Percentiles rank a stretch among this genome's conserved stretches.
phyloP scores from a whole-genome alignment of 2,797 vertebrate species.

The Trachops cirrhosus region DNA sequence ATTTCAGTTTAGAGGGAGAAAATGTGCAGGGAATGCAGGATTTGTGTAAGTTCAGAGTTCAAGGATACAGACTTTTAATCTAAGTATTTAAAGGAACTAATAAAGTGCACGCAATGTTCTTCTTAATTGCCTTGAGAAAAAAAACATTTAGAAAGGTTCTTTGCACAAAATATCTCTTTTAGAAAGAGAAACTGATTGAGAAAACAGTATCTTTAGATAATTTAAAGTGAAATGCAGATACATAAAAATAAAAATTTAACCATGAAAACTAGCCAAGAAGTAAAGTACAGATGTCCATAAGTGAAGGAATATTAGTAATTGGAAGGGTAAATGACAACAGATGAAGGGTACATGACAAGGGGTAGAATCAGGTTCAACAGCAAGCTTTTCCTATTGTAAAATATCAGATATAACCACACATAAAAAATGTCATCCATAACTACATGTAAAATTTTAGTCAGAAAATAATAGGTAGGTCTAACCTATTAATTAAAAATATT shows the following conservation, averaged over 20 bases:
- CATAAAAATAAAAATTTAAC: not conserved
- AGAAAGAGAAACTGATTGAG: constrained; percentile 44
- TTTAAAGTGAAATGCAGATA: constrained; percentile 31
- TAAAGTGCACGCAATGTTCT: not conserved
- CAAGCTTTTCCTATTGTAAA: constrained; percentile 10
- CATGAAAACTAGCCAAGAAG: not conserved
- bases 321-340: not conserved
- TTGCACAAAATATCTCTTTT: constrained; percentile 35
- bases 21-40: not conserved
- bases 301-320: constrained; percentile 1
- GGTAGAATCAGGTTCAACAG: not conserved
- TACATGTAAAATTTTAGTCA: not conserved
- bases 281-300: not conserved
- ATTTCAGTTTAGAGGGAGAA: not conserved
- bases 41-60: constrained; percentile 29
- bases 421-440: not conserved
- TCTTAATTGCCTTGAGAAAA: constrained; percentile 43
- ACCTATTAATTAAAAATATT: constrained; percentile 35
- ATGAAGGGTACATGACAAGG: not conserved
- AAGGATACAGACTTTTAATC: not conserved
- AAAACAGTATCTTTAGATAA: constrained; percentile 29
- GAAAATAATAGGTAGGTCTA: constrained; percentile 28
- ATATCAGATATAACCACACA: not conserved
- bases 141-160: constrained; percentile 47
- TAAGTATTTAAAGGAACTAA: not conserved